Conservation (phyloP, 2,888 invertebrate genomes). For the Harpalus rufipes region DNA sequence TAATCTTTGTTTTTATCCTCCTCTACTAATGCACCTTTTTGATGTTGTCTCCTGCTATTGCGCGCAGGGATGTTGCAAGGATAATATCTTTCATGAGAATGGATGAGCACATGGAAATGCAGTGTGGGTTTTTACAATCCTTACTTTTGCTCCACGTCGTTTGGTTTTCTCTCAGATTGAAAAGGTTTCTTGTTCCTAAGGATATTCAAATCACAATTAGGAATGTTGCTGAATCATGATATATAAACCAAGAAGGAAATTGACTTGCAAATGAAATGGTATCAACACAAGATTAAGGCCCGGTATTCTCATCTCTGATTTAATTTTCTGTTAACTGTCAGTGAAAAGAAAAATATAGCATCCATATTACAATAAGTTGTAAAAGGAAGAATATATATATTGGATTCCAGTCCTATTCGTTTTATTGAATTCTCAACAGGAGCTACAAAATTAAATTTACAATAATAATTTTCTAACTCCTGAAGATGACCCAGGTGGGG, state of each 20-base stretch:
- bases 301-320: neutral
- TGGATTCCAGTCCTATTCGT: no score
- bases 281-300: neutral
- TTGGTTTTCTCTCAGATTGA: conserved; percentile 3
- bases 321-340: neutral
- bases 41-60: conserved; percentile 42
- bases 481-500: no score
- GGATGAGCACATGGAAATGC: conserved; percentile 32
- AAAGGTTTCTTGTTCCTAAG: conserved; percentile 20
- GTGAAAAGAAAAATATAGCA: no score
- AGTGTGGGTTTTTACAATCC: neutral
- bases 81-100: conserved; percentile 33
- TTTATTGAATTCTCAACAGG: no score
- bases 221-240: neutral
- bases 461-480: no score
- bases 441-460: no score
- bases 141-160: conserved; percentile 8
- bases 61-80: conserved; percentile 8
- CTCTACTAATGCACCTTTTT: conserved; percentile 48
- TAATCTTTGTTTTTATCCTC: conserved; percentile 37
- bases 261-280: neutral
- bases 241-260: neutral
- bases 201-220: conserved; percentile 19
- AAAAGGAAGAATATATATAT: no score
- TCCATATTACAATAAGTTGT: no score